These are phyloP conservation scores for Drosophila demipolita DNA, from an alignment of 2,888 invertebrate species.

Conservation along the genomic window DNA sequence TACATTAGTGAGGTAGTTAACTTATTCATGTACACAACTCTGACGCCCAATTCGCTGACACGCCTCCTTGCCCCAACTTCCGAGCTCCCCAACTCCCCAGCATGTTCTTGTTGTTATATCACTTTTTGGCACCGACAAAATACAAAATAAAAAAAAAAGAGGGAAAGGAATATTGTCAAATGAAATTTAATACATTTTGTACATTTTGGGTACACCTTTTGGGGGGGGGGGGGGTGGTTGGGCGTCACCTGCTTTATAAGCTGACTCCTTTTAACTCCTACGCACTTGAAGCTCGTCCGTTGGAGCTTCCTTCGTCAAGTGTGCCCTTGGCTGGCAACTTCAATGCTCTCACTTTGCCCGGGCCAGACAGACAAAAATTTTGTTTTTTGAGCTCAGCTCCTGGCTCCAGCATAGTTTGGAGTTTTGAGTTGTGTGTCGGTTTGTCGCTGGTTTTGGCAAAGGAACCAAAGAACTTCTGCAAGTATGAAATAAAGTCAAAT, in stretches of 20 bases:
- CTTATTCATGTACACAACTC: conserved; percentile 69
- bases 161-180: conserved; percentile 52
- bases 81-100: neutral
- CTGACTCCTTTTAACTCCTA: conserved; percentile 64
- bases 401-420: conserved; percentile 52
- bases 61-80: conserved; percentile 1
- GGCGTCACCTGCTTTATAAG: conserved; percentile 50
- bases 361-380: conserved; percentile 47
- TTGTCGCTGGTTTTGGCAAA: conserved; percentile 26
- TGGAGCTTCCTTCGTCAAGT: conserved; percentile 53
- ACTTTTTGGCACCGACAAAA: conserved; percentile 44
- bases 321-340: conserved; percentile 53
- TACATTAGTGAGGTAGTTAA: conserved; percentile 75
- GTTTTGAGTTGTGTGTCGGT: conserved; percentile 44
- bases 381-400: conserved; percentile 47
- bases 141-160: neutral
- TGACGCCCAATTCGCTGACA: conserved; percentile 23
- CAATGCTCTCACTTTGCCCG: conserved; percentile 54
- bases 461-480: conserved; percentile 40
- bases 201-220: neutral
- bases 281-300: conserved; percentile 62
- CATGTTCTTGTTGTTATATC: conserved; percentile 49
- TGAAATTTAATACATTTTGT: conserved; percentile 59
- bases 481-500: conserved; percentile 61
- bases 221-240: neutral